Conservation (phyloP, 2,888 invertebrate species). For the Netelia melanura region DNA sequence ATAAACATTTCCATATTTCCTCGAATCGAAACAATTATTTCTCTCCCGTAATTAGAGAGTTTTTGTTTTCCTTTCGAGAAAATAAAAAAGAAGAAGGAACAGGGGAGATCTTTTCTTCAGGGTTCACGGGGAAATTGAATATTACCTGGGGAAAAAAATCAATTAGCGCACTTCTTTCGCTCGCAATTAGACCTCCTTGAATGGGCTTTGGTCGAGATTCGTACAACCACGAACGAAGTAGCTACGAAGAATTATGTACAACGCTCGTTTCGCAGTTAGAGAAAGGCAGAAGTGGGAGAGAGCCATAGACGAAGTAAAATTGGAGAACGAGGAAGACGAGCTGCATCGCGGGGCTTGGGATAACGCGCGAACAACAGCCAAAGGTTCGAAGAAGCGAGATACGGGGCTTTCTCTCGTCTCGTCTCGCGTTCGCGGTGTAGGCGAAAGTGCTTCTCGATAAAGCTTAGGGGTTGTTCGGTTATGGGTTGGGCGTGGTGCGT, state of each 20-base stretch:
- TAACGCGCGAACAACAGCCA: slow-evolving; percentile 22
- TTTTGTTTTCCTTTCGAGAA: background rate
- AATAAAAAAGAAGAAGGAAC: background rate
- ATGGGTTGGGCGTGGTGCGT: slow-evolving; percentile 46
- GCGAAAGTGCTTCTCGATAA: slow-evolving; percentile 35
- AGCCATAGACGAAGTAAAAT: background rate
- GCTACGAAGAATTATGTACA: slow-evolving; percentile 33
- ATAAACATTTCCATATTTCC: background rate
- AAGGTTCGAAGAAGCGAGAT: slow-evolving; percentile 12
- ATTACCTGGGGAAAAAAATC: background rate
- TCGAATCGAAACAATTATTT: background rate
- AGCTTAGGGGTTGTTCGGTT: slow-evolving; percentile 39
- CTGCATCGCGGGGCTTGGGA: slow-evolving; percentile 15
- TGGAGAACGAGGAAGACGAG: background rate
- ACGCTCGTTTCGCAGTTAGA: background rate
- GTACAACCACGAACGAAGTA: slow-evolving; percentile 1
- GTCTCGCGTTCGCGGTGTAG: slow-evolving; percentile 10
- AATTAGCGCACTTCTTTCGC: slow-evolving; percentile 13
- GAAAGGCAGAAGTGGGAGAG: background rate
- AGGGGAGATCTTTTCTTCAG: background rate
- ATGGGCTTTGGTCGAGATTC: slow-evolving; percentile 1
- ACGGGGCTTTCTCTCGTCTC: background rate
- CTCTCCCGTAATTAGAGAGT: background rate
- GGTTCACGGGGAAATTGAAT: background rate
- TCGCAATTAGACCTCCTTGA: slow-evolving; percentile 29